Conservation (phyloP, 2,888 invertebrate species). For the Polydrusus tereticollis region DNA sequence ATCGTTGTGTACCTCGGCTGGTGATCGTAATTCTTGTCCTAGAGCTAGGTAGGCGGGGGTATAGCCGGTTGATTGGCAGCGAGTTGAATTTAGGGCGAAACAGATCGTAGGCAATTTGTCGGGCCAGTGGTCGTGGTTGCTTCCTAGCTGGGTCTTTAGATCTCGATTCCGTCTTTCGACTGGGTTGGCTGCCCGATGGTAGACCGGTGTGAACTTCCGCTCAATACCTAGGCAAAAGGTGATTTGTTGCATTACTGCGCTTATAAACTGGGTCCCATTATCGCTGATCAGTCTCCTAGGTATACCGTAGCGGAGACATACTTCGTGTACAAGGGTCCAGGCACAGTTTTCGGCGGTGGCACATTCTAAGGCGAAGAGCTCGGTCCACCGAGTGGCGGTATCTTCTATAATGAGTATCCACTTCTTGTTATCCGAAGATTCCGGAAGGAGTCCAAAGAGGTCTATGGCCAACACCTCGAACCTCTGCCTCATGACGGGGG, state of each 20-base stretch:
- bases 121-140: slow-evolving; percentile 57
- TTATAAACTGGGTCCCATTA: no score
- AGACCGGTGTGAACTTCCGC: slow-evolving; percentile 54
- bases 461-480: slow-evolving; percentile 56
- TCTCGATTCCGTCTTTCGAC: slow-evolving; percentile 55
- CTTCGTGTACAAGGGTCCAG: slow-evolving; percentile 52
- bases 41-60: slow-evolving; percentile 58
- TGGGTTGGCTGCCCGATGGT: slow-evolving; percentile 51
- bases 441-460: slow-evolving; percentile 56
- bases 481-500: slow-evolving; percentile 50
- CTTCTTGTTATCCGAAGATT: slow-evolving; percentile 33
- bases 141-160: slow-evolving; percentile 55
- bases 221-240: slow-evolving; percentile 54
- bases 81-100: slow-evolving; percentile 62
- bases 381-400: slow-evolving; percentile 53
- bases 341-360: slow-evolving; percentile 51
- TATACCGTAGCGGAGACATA: slow-evolving; percentile 58
- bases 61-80: slow-evolving; percentile 44
- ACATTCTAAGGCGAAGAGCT: slow-evolving; percentile 41
- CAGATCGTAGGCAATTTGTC: slow-evolving; percentile 48
- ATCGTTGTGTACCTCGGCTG: slow-evolving; percentile 51
- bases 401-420: slow-evolving; percentile 53
- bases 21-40: slow-evolving; percentile 35
- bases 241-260: slow-evolving; percentile 59
- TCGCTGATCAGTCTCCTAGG: slow-evolving; percentile 58